Percentiles rank a stretch among this genome's conserved stretches.
These are phyloP conservation scores for Turnix velox DNA, from an alignment of 2,113 vertebrate species.

Conservation along the genomic window DNA sequence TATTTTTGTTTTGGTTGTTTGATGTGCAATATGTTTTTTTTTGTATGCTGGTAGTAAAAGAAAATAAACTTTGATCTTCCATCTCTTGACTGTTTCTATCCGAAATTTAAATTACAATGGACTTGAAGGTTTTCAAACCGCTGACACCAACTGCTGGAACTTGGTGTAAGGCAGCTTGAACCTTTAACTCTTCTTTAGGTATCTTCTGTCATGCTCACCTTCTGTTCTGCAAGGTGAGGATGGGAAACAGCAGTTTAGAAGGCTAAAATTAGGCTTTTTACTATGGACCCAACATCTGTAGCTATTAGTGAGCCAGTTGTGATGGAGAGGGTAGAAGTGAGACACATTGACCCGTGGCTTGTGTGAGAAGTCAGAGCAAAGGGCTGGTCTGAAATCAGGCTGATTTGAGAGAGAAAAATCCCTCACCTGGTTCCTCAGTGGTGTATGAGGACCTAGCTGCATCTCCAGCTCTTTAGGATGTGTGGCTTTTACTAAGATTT, in stretches of 20 bases:
- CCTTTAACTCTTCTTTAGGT: background rate
- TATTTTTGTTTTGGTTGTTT: slow-evolving; percentile 97
- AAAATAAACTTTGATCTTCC: slow-evolving; percentile 99
- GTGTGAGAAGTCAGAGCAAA: background rate
- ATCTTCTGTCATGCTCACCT: background rate
- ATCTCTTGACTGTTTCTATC: slow-evolving; percentile 82
- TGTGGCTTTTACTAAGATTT: fast-evolving
- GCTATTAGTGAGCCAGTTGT: background rate
- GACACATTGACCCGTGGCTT: too few species aligned
- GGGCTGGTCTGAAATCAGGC: background rate
- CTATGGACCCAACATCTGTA: background rate
- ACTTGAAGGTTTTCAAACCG: background rate
- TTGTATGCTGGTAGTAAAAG: slow-evolving; percentile 99
- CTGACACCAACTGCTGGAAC: background rate
- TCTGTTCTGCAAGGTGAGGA: background rate
- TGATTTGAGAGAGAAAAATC: background rate
- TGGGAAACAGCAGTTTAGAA: background rate
- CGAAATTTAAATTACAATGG: slow-evolving; percentile 23
- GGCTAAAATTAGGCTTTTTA: background rate
- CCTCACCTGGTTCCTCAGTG: background rate
- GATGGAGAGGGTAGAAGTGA: background rate
- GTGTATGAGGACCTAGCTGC: background rate
- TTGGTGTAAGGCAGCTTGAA: background rate
- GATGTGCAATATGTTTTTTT: slow-evolving; percentile 99
- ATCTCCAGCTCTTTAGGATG: fast-evolving